Percentiles rank a stretch among this genome's conserved stretches.
phyloP scores from a whole-genome alignment of 1,140 invertebrate genomes.

The Pentalonia nigronervosa region DNA sequence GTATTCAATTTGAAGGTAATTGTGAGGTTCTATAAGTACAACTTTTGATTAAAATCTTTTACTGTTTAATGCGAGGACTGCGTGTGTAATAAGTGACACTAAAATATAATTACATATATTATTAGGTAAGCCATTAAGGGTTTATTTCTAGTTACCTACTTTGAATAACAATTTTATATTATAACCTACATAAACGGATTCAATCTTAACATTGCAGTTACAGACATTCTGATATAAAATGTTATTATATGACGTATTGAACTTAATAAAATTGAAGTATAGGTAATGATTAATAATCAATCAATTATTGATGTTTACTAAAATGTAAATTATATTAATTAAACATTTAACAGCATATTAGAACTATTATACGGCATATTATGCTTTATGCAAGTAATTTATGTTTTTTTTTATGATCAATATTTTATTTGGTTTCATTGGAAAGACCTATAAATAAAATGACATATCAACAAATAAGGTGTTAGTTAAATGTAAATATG shows the following conservation, averaged over 20 bases:
- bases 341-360: not conserved
- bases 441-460: not conserved
- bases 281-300: not conserved
- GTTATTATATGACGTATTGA: not conserved
- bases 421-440: not conserved
- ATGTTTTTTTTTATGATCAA: not conserved
- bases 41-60: not conserved
- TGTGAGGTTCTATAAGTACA: not conserved
- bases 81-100: slow-evolving; percentile 1
- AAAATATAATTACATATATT: not conserved
- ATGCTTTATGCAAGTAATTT: too few species aligned
- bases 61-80: not conserved
- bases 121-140: not conserved
- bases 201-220: not conserved
- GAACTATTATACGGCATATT: not conserved
- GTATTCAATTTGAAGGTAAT: not conserved
- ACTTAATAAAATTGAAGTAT: not conserved
- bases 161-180: not conserved
- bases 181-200: not conserved
- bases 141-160: not conserved
- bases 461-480: too few species aligned
- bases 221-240: not conserved
- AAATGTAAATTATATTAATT: not conserved
- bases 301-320: not conserved
- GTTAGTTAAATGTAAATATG: too few species aligned